phyloP scores from a whole-genome alignment of 2,113 vertebrate species.

The Piprites chloris region DNA sequence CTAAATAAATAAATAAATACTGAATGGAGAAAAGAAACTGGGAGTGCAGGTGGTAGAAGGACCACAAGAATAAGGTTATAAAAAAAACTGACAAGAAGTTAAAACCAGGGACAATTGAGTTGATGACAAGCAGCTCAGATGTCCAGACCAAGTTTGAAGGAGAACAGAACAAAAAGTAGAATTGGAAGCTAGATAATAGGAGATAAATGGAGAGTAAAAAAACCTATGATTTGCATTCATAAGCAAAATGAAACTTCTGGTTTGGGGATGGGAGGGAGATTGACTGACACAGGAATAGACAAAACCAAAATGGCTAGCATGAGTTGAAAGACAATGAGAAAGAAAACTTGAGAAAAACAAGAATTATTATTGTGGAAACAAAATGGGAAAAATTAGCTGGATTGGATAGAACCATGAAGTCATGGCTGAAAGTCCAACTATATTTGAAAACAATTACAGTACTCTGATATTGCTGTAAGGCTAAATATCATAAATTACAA shows the following conservation, averaged over 20 bases:
- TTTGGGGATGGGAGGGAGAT: background rate
- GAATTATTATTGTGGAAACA: background rate
- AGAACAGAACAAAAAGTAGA: background rate
- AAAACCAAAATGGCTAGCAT: background rate
- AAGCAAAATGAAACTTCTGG: background rate
- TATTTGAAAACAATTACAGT: background rate
- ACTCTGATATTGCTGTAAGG: background rate
- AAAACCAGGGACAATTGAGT: background rate
- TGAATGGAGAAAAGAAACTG: background rate
- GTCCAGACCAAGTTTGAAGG: background rate
- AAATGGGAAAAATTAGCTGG: background rate
- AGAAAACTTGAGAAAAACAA: background rate
- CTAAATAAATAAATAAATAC: background rate
- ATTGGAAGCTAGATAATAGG: background rate
- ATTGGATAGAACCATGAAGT: background rate
- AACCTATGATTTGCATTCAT: background rate
- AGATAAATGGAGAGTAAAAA: background rate
- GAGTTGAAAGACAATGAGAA: background rate
- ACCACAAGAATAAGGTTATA: background rate
- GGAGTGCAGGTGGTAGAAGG: background rate
- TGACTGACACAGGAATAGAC: background rate
- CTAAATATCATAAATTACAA: background rate
- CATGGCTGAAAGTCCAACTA: background rate
- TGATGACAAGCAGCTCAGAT: background rate
- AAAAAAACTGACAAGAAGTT: background rate